Conservation (phyloP, 64 coral and sea anemone genomes). For the Montipora cactus region DNA sequence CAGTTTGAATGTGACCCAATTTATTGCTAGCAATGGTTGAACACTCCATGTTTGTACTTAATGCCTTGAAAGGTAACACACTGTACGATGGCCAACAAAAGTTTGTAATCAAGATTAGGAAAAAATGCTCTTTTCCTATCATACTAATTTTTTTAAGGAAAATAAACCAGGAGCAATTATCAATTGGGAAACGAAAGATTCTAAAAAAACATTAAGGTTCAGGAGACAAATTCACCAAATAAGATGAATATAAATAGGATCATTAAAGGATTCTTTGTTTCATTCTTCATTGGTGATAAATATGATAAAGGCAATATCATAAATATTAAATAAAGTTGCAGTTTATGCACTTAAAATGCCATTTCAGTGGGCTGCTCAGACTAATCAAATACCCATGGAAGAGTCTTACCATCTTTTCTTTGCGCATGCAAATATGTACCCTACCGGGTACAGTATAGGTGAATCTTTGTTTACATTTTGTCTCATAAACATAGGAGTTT, state of each 20-base stretch:
- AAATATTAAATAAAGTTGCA: constrained; percentile 24
- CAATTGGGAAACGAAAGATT: background rate
- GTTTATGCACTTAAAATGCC: background rate
- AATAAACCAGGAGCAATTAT: background rate
- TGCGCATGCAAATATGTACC: background rate
- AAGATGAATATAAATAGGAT: constrained; percentile 13
- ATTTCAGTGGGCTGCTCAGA: constrained; percentile 5
- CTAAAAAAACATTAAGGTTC: background rate
- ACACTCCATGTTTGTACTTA: no score
- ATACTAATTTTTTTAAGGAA: background rate
- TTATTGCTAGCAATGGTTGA: no score
- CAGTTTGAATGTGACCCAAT: no score
- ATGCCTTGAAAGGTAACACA: background rate
- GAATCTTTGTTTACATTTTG: no score
- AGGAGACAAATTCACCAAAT: background rate
- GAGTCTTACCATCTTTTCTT: background rate
- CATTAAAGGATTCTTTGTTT: background rate
- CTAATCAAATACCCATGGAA: background rate
- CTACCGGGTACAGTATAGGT: no score
- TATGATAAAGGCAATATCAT: background rate
- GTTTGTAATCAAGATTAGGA: background rate
- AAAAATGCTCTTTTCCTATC: background rate
- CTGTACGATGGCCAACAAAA: background rate
- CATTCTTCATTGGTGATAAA: background rate
- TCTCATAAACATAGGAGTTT: no score